A percentile compares a stretch with the other conserved stretches of the same genome.
Conservation (phyloP, 2,888 invertebrate species). For the Brachypalpus laphriformis region DNA sequence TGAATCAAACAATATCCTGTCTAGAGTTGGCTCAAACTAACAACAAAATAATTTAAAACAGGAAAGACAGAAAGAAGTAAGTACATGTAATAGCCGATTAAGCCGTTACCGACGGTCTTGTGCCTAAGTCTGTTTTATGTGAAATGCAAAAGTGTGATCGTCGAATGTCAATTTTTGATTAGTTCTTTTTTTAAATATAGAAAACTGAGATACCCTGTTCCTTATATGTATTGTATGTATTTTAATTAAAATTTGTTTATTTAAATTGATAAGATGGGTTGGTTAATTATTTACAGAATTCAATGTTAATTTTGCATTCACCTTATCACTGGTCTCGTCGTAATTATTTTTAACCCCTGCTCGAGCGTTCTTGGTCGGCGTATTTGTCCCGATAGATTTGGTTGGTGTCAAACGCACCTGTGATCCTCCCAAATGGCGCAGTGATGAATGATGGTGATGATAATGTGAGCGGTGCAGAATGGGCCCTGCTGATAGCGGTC, state of each 20-base stretch:
- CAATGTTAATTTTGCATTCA: slow-evolving; percentile 65
- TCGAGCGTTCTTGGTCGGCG: slow-evolving; percentile 71
- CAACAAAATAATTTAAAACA: slow-evolving; percentile 22
- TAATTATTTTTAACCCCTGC: slow-evolving; percentile 64
- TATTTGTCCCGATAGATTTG: slow-evolving; percentile 76
- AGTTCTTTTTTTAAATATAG: slow-evolving; percentile 7
- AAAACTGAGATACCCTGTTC: slow-evolving; percentile 2
- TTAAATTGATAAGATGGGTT: slow-evolving; percentile 36
- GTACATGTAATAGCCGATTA: slow-evolving; percentile 49
- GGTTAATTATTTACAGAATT: slow-evolving; percentile 57
- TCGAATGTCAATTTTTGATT: slow-evolving; percentile 81
- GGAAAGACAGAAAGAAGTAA: slow-evolving; percentile 41
- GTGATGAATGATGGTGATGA: slow-evolving; percentile 80
- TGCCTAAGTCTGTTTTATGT: slow-evolving; percentile 40
- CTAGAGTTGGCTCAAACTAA: slow-evolving; percentile 27
- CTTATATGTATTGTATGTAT: background rate
- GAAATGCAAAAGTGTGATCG: slow-evolving; percentile 58
- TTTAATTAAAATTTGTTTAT: background rate
- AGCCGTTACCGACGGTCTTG: background rate
- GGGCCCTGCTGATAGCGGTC: slow-evolving; percentile 83
- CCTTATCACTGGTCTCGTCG: slow-evolving; percentile 64
- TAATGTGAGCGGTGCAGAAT: slow-evolving; percentile 82
- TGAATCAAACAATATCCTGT: slow-evolving; percentile 14
- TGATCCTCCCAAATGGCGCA: slow-evolving; percentile 82
- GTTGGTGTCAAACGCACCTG: slow-evolving; percentile 77